Conservation (phyloP, 2,113 vertebrate genomes). For the Ictidomys tridecemlineatus region DNA sequence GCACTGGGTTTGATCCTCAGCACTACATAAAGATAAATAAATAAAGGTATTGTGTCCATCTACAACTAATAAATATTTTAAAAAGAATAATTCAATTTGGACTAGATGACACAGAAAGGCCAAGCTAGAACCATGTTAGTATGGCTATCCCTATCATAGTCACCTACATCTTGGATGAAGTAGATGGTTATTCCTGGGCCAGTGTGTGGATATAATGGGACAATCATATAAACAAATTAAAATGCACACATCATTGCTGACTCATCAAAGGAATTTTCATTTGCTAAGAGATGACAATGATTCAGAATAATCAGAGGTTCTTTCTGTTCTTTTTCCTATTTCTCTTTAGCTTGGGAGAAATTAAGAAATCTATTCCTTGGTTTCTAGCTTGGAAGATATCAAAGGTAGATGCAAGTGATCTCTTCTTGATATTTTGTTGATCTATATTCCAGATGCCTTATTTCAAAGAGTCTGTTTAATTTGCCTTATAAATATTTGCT, state of each 20-base stretch:
- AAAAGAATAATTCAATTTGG: neutral
- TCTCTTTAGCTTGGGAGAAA: neutral
- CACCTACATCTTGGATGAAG: neutral
- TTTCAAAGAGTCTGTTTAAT: conserved; percentile 5
- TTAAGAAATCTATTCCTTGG: neutral
- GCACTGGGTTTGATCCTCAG: too few species aligned
- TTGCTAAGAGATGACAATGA: neutral
- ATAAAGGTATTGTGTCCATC: too few species aligned
- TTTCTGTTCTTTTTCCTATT: neutral
- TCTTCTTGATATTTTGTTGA: conserved; percentile 45
- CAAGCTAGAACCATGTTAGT: neutral
- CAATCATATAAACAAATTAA: neutral
- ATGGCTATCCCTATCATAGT: neutral
- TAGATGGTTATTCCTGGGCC: neutral
- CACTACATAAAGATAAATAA: too few species aligned
- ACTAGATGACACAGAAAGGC: neutral
- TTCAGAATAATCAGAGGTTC: neutral
- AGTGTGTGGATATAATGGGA: neutral
- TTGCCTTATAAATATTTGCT: conserved; percentile 29
- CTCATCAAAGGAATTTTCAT: neutral
- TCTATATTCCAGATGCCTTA: conserved; percentile 38
- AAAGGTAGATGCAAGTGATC: conserved; percentile 1
- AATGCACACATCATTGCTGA: neutral
- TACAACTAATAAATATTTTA: too few species aligned
- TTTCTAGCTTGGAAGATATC: neutral